Conservation (phyloP, 2,888 invertebrate genomes). For the Eutolmus rufibarbis region DNA sequence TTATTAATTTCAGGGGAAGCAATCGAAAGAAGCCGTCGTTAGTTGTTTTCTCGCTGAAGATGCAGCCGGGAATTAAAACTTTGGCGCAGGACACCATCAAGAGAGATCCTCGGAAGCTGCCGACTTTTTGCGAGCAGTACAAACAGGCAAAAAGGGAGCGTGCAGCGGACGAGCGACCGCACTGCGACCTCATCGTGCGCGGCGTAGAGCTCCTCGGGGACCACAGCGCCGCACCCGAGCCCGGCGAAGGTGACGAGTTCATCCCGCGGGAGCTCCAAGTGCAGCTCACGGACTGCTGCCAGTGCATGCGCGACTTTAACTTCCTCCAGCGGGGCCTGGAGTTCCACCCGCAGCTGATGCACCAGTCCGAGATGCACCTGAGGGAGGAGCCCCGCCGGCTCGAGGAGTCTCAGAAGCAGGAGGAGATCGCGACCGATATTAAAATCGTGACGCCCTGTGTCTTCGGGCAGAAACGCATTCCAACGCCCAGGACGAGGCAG, state of each 20-base stretch:
- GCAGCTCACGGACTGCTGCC: slow-evolving; percentile 47
- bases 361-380: background rate
- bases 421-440: background rate
- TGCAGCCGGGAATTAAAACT: slow-evolving; percentile 46
- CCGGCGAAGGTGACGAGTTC: background rate
- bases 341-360: background rate
- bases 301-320: slow-evolving; percentile 43
- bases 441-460: background rate
- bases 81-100: slow-evolving; percentile 42
- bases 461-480: slow-evolving; percentile 3
- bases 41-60: slow-evolving; percentile 42
- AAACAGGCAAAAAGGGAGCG: slow-evolving; percentile 38
- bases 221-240: background rate
- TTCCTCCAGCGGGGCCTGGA: background rate
- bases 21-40: slow-evolving; percentile 38
- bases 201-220: slow-evolving; percentile 37
- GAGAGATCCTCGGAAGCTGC: slow-evolving; percentile 44
- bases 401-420: background rate
- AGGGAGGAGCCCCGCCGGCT: background rate
- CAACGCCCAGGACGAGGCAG: slow-evolving; percentile 45
- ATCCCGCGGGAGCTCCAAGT: slow-evolving; percentile 41
- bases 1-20: slow-evolving; percentile 12
- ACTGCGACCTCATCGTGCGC: slow-evolving; percentile 37
- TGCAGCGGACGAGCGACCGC: background rate
- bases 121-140: slow-evolving; percentile 45